Evolutionary conservation across 2,888 invertebrate genomes (phyloP).

Genomic region (Troides oblongomaculatus): DNA sequence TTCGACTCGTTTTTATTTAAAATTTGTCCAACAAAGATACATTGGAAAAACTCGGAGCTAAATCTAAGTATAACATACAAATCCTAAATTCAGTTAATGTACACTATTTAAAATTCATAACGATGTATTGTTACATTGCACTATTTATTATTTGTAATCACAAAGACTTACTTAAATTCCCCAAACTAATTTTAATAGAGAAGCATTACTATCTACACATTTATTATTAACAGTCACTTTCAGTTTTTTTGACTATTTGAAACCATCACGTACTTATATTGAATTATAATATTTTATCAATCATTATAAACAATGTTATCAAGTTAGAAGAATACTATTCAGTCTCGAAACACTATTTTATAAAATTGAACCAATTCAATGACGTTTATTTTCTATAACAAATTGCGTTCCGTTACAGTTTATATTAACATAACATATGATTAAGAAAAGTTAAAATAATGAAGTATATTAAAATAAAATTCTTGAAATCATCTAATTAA

Average conservation of each 20-base stretch:
- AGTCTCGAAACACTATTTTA: conserved; percentile 1
- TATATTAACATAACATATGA: not conserved
- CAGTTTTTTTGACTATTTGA: not conserved
- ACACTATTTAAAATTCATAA: too few species aligned
- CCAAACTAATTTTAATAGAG: conserved; percentile 14
- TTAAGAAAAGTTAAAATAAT: not conserved
- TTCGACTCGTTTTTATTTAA: too few species aligned
- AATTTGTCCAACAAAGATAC: not conserved
- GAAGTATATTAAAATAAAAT: not conserved
- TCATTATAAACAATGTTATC: conserved; percentile 25
- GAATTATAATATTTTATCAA: conserved; percentile 22
- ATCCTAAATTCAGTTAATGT: too few species aligned
- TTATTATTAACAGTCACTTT: not conserved
- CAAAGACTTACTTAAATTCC: conserved; percentile 31
- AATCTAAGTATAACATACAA: not conserved
- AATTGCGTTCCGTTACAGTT: conserved; percentile 11
- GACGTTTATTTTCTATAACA: conserved; percentile 11
- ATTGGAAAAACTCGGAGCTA: not conserved
- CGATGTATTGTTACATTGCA: not conserved
- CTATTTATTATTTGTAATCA: conserved; percentile 10
- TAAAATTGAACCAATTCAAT: conserved; percentile 19
- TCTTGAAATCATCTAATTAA: too few species aligned
- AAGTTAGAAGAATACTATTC: conserved; percentile 14
- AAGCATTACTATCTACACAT: conserved; percentile 25
- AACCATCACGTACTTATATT: conserved; percentile 10